Conservation (phyloP, 2,888 invertebrate species). For the Coecobrya sp. region DNA sequence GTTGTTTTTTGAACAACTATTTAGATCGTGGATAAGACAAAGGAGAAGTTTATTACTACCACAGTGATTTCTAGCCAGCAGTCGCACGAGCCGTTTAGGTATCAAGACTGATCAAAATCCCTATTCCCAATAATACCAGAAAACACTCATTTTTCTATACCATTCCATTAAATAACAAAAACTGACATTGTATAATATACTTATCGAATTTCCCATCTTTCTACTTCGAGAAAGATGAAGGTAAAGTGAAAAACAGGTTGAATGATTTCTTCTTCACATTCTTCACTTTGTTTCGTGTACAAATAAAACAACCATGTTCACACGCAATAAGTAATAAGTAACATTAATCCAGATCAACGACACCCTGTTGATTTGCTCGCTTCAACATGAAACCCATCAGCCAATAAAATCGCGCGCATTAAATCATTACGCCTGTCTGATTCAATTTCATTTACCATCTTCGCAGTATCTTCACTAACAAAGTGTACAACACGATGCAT, state of each 20-base stretch:
- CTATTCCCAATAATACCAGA: not conserved
- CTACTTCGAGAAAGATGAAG: slow-evolving; percentile 39
- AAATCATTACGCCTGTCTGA: slow-evolving; percentile 60
- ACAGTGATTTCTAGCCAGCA: not conserved
- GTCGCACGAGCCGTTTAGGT: slow-evolving; percentile 70
- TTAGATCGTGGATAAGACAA: slow-evolving; percentile 79
- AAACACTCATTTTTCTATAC: not conserved
- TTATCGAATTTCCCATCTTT: slow-evolving; percentile 75
- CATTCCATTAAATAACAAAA: not conserved
- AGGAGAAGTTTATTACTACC: slow-evolving; percentile 33
- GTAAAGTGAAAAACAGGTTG: slow-evolving; percentile 56
- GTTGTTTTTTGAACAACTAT: slow-evolving; percentile 59
- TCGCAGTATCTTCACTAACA: too few relatives aligned
- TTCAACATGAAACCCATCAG: slow-evolving; percentile 37
- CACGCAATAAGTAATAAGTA: slow-evolving; percentile 36
- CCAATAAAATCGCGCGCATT: slow-evolving; percentile 7
- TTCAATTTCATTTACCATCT: slow-evolving; percentile 50
- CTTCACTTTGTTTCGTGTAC: not conserved
- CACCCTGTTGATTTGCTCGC: slow-evolving; percentile 37
- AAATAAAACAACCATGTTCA: slow-evolving; percentile 52
- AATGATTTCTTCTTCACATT: slow-evolving; percentile 16
- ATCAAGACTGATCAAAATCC: slow-evolving; percentile 11
- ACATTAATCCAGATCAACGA: slow-evolving; percentile 67
- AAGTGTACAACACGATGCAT: too few relatives aligned
- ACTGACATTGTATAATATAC: slow-evolving; percentile 33